Conservation (phyloP, 2,797 vertebrate genomes). For the Sebastolobus alascanus region DNA sequence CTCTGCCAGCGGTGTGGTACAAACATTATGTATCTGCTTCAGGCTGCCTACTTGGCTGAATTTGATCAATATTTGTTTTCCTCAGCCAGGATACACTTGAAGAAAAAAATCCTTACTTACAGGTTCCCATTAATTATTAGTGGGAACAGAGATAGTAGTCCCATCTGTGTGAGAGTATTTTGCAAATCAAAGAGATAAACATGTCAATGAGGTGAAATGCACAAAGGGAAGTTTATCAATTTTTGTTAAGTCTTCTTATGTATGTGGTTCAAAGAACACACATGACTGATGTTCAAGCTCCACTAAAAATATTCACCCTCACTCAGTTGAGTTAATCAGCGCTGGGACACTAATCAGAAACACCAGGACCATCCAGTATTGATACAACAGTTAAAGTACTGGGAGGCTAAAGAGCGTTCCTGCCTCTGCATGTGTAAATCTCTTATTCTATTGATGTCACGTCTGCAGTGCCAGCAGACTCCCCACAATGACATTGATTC, state of each 20-base stretch:
- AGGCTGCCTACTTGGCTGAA: not conserved
- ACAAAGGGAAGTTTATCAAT: not conserved
- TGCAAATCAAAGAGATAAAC: not conserved
- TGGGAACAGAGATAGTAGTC: not conserved
- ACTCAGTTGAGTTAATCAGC: slow-evolving; percentile 23
- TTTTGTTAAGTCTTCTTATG: not conserved
- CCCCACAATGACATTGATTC: slow-evolving; percentile 51
- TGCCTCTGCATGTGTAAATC: slow-evolving; percentile 31
- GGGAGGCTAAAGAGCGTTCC: slow-evolving; percentile 8
- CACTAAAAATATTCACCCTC: slow-evolving; percentile 6
- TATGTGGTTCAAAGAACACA: not conserved
- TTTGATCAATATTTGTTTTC: not conserved
- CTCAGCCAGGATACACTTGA: not conserved
- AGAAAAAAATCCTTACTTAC: not conserved
- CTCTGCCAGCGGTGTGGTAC: not conserved
- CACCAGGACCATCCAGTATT: not conserved
- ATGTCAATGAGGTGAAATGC: not conserved
- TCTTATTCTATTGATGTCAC: slow-evolving; percentile 45
- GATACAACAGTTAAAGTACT: not conserved
- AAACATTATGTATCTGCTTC: not conserved
- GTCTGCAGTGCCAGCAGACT: slow-evolving; percentile 37
- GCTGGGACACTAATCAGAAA: slow-evolving; percentile 18
- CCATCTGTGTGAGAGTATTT: not conserved
- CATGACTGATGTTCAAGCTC: not conserved
- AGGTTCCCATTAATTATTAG: not conserved